phyloP scores from a whole-genome alignment of 2,797 vertebrate genomes.

The Scyliorhinus canicula region DNA sequence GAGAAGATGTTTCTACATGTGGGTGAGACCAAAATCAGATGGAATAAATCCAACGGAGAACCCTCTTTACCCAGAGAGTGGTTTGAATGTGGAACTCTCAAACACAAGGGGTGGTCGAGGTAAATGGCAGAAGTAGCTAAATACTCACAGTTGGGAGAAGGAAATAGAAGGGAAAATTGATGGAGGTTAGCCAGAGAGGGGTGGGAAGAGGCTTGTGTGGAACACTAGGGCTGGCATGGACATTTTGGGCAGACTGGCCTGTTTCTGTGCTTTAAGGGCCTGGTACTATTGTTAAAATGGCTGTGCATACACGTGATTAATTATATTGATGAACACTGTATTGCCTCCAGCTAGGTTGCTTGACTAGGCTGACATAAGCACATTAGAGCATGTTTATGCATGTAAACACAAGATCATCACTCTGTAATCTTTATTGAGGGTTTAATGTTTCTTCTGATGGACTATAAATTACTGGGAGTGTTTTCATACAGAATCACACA shows the following conservation, averaged over 20 bases:
- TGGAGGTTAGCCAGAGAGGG: neutral
- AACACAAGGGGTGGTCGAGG: neutral
- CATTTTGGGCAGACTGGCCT: neutral
- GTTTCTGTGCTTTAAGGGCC: neutral
- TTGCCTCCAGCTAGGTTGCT: neutral
- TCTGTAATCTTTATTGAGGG: neutral
- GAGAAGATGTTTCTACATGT: no score
- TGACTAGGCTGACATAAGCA: neutral
- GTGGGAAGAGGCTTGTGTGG: no score
- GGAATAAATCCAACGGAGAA: no score
- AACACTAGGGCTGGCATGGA: neutral
- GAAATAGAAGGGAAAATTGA: neutral
- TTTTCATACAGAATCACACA: no score
- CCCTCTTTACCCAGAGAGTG: no score
- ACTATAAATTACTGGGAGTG: neutral
- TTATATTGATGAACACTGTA: neutral
- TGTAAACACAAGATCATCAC: neutral
- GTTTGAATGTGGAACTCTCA: no score
- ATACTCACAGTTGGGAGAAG: neutral
- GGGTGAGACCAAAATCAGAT: no score
- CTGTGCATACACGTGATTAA: neutral
- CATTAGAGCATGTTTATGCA: neutral
- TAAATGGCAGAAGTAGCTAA: neutral
- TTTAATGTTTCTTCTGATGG: neutral
- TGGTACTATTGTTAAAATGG: neutral